A percentile compares a stretch with the other conserved stretches of the same genome.
These are phyloP conservation scores for Zoanthus sociatus DNA, from an alignment of 92 coral and sea anemone species.

Conservation along the genomic window DNA sequence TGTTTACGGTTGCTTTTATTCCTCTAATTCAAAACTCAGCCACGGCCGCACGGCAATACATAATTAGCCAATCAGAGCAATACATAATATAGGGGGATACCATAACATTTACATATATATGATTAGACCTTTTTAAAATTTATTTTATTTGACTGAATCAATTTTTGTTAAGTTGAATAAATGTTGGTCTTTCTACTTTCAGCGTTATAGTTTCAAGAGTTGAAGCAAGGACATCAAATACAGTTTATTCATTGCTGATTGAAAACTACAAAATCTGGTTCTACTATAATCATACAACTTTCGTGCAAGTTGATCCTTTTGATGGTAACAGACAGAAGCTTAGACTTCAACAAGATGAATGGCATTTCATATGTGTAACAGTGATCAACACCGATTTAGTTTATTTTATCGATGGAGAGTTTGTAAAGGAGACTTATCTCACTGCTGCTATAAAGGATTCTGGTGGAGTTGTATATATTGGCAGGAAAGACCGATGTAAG, in stretches of 20 bases:
- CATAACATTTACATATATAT: too few relatives aligned
- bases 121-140: too few relatives aligned
- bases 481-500: constrained; percentile 83
- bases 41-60: too few relatives aligned
- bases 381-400: constrained; percentile 76
- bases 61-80: too few relatives aligned
- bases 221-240: too few relatives aligned
- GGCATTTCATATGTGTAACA: constrained; percentile 91
- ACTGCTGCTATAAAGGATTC: constrained; percentile 62
- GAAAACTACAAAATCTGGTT: constrained; percentile 82
- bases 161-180: too few relatives aligned
- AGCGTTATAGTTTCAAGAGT: too few relatives aligned
- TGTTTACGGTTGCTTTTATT: too few relatives aligned
- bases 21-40: too few relatives aligned
- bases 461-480: constrained; percentile 76
- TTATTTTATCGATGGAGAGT: constrained; percentile 89
- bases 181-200: too few relatives aligned
- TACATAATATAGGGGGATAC: too few relatives aligned
- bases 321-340: constrained; percentile 77
- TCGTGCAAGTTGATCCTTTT: constrained; percentile 71
- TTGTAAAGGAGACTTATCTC: constrained; percentile 64
- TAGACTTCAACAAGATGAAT: constrained; percentile 64
- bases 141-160: too few relatives aligned
- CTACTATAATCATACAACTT: constrained; percentile 71
- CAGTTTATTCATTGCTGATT: constrained; percentile 30